These are phyloP conservation scores for Idris sp. DNA, from an alignment of 1,140 invertebrate genomes.

Conservation along the genomic window DNA sequence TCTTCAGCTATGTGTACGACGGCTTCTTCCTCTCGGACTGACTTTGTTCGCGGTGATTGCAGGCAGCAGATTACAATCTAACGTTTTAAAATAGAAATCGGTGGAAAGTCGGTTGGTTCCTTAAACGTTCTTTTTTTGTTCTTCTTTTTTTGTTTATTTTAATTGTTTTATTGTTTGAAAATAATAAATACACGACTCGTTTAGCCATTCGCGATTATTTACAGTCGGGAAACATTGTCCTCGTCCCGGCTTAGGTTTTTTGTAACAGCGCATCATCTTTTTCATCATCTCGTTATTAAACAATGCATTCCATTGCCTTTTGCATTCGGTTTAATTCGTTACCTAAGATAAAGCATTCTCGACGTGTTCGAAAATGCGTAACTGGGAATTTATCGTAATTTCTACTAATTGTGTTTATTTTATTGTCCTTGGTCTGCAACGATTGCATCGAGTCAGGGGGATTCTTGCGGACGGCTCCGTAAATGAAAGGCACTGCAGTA, in stretches of 20 bases:
- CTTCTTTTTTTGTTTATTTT: no score
- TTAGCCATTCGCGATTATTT: slow-evolving; percentile 70
- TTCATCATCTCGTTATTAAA: neutral
- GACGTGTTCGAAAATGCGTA: slow-evolving; percentile 44
- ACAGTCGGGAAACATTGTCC: slow-evolving; percentile 65
- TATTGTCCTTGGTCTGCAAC: slow-evolving; percentile 52
- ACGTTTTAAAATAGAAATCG: slow-evolving; percentile 76
- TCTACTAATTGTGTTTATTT: slow-evolving; percentile 42
- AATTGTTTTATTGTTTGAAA: no score
- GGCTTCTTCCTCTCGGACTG: slow-evolving; percentile 10
- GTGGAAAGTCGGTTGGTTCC: slow-evolving; percentile 78
- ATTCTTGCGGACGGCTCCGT: slow-evolving; percentile 44
- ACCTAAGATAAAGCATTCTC: slow-evolving; percentile 49
- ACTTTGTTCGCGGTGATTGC: slow-evolving; percentile 71
- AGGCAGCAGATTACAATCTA: slow-evolving; percentile 76
- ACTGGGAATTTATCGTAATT: slow-evolving; percentile 49
- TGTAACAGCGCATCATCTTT: slow-evolving; percentile 22
- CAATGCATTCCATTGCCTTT: slow-evolving; percentile 1
- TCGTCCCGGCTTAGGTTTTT: slow-evolving; percentile 45
- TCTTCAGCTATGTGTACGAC: slow-evolving; percentile 6
- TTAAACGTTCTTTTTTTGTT: slow-evolving; percentile 63
- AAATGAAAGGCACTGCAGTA: slow-evolving; percentile 55
- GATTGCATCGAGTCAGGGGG: slow-evolving; percentile 40
- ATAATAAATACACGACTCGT: slow-evolving; percentile 73
- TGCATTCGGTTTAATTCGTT: slow-evolving; percentile 31